These are phyloP conservation scores for Euwallacea similis DNA, from an alignment of 1,140 invertebrate genomes.

Conservation along the genomic window DNA sequence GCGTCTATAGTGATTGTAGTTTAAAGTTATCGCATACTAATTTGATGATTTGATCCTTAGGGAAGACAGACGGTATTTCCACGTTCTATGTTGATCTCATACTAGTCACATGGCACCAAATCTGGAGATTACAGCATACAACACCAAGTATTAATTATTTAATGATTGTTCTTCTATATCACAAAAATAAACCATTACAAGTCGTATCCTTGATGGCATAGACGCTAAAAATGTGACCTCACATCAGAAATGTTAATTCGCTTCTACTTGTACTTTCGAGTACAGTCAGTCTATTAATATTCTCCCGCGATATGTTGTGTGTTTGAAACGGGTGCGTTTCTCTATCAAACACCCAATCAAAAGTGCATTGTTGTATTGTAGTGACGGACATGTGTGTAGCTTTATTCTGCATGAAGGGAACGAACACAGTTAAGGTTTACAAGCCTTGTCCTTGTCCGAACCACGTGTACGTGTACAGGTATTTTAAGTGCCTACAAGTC, in stretches of 20 bases:
- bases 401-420: slow-evolving; percentile 39
- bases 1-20: no score
- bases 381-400: slow-evolving; percentile 31
- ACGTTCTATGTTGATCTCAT: no score
- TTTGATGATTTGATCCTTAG: no score
- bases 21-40: no score
- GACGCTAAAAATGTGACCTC: slow-evolving; percentile 31
- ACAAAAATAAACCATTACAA: slow-evolving; percentile 38
- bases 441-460: slow-evolving; percentile 38
- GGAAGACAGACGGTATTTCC: no score
- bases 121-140: no score
- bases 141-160: neutral
- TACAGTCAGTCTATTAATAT: slow-evolving; percentile 14
- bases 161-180: slow-evolving; percentile 9
- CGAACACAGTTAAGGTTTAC: slow-evolving; percentile 36
- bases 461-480: slow-evolving; percentile 31
- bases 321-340: no score
- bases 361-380: neutral
- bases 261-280: slow-evolving; percentile 5
- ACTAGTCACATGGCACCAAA: no score
- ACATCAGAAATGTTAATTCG: slow-evolving; percentile 35
- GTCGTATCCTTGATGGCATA: neutral
- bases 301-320: slow-evolving; percentile 1
- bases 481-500: neutral
- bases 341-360: no score